Conservation (phyloP, 1,140 invertebrate genomes). For the Philotrypesis tridentata region DNA sequence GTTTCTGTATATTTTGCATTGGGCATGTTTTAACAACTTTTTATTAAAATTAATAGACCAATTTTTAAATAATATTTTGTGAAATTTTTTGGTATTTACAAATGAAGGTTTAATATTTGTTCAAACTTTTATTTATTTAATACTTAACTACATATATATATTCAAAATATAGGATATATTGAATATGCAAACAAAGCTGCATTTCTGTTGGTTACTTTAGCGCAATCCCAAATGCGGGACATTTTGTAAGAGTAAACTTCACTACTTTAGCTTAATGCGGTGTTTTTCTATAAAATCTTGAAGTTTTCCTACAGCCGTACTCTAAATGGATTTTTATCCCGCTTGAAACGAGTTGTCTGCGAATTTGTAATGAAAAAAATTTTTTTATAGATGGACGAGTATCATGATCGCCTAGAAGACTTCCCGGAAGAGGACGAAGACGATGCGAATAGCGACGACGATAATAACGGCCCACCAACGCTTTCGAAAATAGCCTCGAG, state of each 20-base stretch:
- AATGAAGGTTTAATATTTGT: too few relatives aligned
- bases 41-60: neutral
- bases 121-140: too few relatives aligned
- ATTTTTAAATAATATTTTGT: neutral
- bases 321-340: too few relatives aligned
- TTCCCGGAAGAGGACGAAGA: slow-evolving; percentile 73
- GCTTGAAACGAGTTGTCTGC: too few relatives aligned
- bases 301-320: too few relatives aligned
- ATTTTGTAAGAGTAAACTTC: neutral
- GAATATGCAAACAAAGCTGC: too few relatives aligned
- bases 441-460: slow-evolving; percentile 68
- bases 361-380: neutral
- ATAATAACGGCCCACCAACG: slow-evolving; percentile 64
- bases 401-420: slow-evolving; percentile 70
- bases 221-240: neutral
- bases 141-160: too few relatives aligned
- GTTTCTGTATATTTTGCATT: neutral
- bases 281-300: neutral
- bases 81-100: too few relatives aligned
- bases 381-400: slow-evolving; percentile 65
- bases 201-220: too few relatives aligned
- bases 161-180: too few relatives aligned
- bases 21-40: neutral
- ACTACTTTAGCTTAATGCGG: neutral
- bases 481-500: slow-evolving; percentile 62